Conservation (phyloP, 2,888 invertebrate species). For the Leistus spinibarbis region DNA sequence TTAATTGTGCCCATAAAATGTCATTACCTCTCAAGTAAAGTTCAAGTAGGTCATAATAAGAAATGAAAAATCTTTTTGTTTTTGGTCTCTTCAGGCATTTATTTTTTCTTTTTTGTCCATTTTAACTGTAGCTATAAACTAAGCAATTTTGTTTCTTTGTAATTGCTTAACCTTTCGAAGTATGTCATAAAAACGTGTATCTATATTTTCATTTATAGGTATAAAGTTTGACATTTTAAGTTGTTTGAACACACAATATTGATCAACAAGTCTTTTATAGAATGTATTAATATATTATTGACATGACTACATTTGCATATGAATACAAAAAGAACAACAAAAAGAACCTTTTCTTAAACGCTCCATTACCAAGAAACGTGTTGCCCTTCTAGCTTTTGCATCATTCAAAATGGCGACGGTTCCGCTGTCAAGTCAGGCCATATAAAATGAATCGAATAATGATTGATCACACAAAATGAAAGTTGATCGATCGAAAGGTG, state of each 20-base stretch:
- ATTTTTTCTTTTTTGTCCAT: background rate
- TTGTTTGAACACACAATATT: background rate
- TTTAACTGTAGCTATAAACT: background rate
- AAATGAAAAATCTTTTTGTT: background rate
- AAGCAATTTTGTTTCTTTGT: no score
- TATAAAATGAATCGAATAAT: background rate
- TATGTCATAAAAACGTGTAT: no score
- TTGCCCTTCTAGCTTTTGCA: background rate
- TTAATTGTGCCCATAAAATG: background rate
- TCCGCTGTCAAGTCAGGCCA: background rate
- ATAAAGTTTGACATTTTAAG: no score
- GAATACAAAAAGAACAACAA: no score
- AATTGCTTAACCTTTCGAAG: no score
- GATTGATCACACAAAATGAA: conserved; percentile 6
- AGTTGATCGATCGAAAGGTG: conserved; percentile 9
- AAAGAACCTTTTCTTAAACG: background rate
- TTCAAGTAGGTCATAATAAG: background rate
- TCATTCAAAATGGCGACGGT: background rate
- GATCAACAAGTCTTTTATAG: background rate
- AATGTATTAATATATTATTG: background rate
- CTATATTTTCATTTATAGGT: no score
- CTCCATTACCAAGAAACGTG: background rate
- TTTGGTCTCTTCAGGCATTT: background rate
- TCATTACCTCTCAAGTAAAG: background rate
- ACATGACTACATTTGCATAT: background rate